These are phyloP conservation scores for Phaetusa simplex DNA, from an alignment of 2,113 vertebrate genomes.

Conservation along the genomic window DNA sequence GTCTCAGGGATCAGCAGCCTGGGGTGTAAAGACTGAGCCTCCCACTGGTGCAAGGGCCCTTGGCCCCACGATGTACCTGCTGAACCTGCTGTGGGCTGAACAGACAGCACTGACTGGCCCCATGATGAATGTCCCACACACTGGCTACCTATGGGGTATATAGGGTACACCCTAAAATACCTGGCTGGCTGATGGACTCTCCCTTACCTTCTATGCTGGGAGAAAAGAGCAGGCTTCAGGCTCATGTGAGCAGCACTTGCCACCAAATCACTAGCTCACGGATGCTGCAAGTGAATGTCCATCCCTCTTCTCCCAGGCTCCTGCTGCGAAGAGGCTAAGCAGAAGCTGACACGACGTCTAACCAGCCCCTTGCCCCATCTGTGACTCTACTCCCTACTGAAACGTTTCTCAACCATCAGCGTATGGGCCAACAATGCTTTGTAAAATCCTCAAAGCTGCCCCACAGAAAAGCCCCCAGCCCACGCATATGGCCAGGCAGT, in stretches of 20 bases:
- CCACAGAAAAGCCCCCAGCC: neutral
- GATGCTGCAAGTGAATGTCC: neutral
- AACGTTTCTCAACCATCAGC: neutral
- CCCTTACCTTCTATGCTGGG: neutral
- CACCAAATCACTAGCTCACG: accelerated
- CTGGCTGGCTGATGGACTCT: neutral
- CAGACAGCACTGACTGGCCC: neutral
- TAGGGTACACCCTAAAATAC: neutral
- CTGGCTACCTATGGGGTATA: neutral
- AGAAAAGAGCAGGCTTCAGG: neutral
- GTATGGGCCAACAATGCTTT: neutral
- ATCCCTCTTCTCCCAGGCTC: neutral
- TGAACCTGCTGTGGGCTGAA: neutral
- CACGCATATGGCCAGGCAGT: neutral
- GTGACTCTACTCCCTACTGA: neutral
- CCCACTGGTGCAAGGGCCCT: neutral
- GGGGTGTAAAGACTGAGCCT: neutral
- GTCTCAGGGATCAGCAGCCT: neutral
- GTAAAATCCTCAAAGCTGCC: neutral
- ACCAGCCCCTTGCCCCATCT: neutral
- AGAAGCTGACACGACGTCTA: neutral
- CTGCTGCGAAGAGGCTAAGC: neutral
- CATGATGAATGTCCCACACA: neutral
- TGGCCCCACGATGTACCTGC: neutral
- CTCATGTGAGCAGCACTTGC: neutral